Base-by-base conservation (phyloP, 2,888 invertebrate species). In the Conchocele bisecta region DNA sequence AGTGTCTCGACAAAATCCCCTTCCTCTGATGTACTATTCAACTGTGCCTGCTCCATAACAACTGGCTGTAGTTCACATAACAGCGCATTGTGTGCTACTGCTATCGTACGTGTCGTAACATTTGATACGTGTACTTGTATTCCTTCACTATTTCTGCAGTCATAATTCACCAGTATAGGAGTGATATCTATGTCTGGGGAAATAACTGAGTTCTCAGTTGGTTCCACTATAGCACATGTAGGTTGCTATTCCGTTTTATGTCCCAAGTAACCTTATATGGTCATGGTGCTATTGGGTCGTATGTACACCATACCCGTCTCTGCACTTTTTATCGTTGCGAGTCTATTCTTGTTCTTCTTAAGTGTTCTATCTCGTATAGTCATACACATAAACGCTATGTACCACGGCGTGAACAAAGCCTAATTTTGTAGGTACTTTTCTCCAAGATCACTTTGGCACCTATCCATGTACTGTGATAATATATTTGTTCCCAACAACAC, bases 1-100 rank as follows among this genome's bases (percentile, higher is more conserved):
- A 24, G 5, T 7, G 48, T 24, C 15, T 48, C 26, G 7, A 48
- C n/a, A 7, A n/a, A n/a, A n/a, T n/a, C n/a, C n/a, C n/a, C n/a
- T n/a, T n/a, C n/a, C n/a, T n/a, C n/a, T n/a, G n/a, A n/a, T n/a
- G n/a, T n/a, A n/a, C n/a, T n/a, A 15, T 20, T n/a, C n/a, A 17
- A 17, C n/a, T 42, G 22, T 15, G 6, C 26, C 13, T 24, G n/a
- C 5, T 29, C 60, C 11, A 60, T 29, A 3, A 13, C 17, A 1
- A 60, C 60, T 24, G 50, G 60, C 15, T 60, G 60, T 31, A 60
- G 17, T 20, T 60, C 37, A 37, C 60, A 60, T 13, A 58, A 11
- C 2, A 58, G n/a, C 15, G 44, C 29, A 29, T 29, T 58, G 20
- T 31, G 46, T 29, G 58, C 20, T 13, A 58, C 22, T n/a, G n/a